Evolutionary conservation across 92 coral and sea anemone species (phyloP), one percentile per base, ranked within the genome.

Genomic region (Plumapathes pennacea): DNA sequence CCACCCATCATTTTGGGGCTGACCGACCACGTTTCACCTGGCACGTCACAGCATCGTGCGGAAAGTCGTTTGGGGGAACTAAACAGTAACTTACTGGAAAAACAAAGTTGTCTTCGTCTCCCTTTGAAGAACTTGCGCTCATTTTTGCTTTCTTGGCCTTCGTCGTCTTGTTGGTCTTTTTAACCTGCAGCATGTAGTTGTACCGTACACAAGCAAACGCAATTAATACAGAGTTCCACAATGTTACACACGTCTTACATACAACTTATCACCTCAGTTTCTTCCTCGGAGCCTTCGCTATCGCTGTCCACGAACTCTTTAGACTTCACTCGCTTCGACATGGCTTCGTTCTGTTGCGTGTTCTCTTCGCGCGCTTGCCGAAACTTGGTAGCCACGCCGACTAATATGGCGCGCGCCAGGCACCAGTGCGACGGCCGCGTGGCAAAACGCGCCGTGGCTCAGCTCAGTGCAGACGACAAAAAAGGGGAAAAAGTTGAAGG

Each of bases 41-140:
- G n/a, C n/a, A n/a, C n/a, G n/a, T n/a, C n/a, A n/a, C n/a, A n/a
- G n/a, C n/a, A n/a, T n/a, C n/a, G n/a, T n/a, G n/a, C n/a, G n/a
- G n/a, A n/a, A n/a, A n/a, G n/a, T n/a, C n/a, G n/a, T n/a, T n/a
- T n/a, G n/a, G n/a, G n/a, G n/a, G n/a, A n/a, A n/a, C n/a, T n/a
- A n/a, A n/a, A n/a, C n/a, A n/a, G 5, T 15, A 25, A 69, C 85
- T 30, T 50, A 88, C 96, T 36, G 67, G 60, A 57, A 89, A 89
- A 14, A 56, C 38, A 14, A 68, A 76, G 22, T 55, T 52, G 0
- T 74, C 86, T 42, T 85, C 89, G 7, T 81, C 66, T 32, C 55
- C 71, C 47, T 76, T 71, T 2, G 89, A 65, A 30, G 83, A 8
- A 3, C 49, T 46, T 18, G 64, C 32, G 40, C 38, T 53, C 17